Evolutionary conservation across 1,140 invertebrate species (phyloP), one percentile per base, ranked within the genome.

Genomic region (Charaxes varanes): DNA sequence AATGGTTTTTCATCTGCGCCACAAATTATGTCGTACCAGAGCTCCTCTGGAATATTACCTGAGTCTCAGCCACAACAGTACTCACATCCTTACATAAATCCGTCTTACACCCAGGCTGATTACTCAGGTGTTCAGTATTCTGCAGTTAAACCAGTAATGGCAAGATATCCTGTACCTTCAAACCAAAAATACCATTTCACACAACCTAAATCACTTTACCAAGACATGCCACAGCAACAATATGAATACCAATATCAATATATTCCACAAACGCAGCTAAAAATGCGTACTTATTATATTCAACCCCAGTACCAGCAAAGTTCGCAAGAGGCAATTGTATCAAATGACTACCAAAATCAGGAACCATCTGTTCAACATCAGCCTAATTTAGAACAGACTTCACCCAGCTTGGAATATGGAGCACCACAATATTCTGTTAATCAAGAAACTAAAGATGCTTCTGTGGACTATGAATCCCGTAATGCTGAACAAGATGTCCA

Each of bases 51-150:
- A 7, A 26, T 52, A 10, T 41, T 47, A 6, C 18, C 53, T 31
- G 43, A 55, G 40, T 31, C 60, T 19, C 60, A 66, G 40, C 53
- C 58, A 23, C 62, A 69, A 41, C 72, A 84, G 17, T 82, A 80
- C 41, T 69, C 77, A 3, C 51, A 60, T 35, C 67, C 69, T 7
- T 68, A 84, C 12, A 62, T 72, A 0, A 66, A 63, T 14, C 70
- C 76, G 22, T 47, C 70, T 16, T 83, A 80, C 24, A 78, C 76
- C n/a, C 65, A 80, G 28, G 38, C 72, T 3, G 70, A 82, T 51
- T 60, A 62, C 11, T 81, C 77, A 16, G 77, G 78, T 28, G 64
- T 84, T 0, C 78, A 82, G 28, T 84, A 82, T 44, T 79, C 78
- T 1, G 80, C 62, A 16, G 78, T 78, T 0, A 73, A 82, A 50